Conservation (phyloP, 2,113 vertebrate genomes). For the Lampris megalopsis region DNA sequence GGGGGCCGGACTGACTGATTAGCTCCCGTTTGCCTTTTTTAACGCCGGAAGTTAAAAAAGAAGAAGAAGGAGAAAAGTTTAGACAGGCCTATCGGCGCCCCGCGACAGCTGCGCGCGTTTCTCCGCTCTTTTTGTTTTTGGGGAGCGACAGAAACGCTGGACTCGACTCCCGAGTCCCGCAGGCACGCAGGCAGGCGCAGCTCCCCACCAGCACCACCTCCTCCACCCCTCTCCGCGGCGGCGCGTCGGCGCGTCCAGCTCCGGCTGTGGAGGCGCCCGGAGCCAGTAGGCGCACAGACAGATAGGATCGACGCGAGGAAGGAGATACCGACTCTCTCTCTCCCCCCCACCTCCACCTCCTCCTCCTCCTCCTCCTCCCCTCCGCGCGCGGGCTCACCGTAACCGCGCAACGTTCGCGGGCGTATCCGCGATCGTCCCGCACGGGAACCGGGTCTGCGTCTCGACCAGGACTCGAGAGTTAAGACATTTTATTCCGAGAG, state of each 20-base stretch:
- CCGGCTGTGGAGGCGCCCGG: slow-evolving; percentile 76
- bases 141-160: slow-evolving; percentile 47
- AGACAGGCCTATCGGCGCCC: no score
- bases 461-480: slow-evolving; percentile 64
- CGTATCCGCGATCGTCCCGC: slow-evolving; percentile 78
- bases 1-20: no score
- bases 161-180: slow-evolving; percentile 72
- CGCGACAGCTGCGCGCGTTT: slow-evolving; percentile 23
- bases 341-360: no score
- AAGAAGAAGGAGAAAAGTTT: no score
- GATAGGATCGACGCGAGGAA: slow-evolving; percentile 83
- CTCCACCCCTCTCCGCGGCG: slow-evolving; percentile 69
- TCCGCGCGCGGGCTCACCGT: slow-evolving; percentile 79
- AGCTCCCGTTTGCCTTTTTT: no score
- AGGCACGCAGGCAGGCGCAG: no score
- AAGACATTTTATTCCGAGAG: slow-evolving; percentile 39
- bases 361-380: no score
- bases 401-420: slow-evolving; percentile 78
- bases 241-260: slow-evolving; percentile 78
- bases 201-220: no score
- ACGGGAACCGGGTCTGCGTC: slow-evolving; percentile 63
- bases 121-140: slow-evolving; percentile 20
- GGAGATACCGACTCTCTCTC: slow-evolving; percentile 84
- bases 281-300: slow-evolving; percentile 77
- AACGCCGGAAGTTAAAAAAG: slow-evolving; percentile 6